Evolutionary conservation across 1,140 invertebrate genomes (phyloP).

Genomic region (Batillaria attramentaria): DNA sequence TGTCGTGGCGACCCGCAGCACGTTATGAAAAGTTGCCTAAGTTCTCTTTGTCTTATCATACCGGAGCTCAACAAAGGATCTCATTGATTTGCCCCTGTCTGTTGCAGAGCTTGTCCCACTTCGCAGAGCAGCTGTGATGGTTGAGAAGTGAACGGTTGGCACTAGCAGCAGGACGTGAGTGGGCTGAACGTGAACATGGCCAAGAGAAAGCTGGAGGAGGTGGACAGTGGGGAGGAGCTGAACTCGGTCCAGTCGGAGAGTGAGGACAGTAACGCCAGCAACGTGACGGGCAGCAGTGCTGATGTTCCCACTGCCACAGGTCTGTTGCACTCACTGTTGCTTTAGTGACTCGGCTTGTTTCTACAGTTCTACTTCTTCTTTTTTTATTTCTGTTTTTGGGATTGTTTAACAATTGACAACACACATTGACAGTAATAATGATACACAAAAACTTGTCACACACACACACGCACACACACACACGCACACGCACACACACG

Average conservation of each 20-base stretch:
- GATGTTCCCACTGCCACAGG: slow-evolving; percentile 41
- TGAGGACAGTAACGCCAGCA: slow-evolving; percentile 49
- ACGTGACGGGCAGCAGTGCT: slow-evolving; percentile 43
- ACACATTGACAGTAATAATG: no score
- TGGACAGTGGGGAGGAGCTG: slow-evolving; percentile 31
- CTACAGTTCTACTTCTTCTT: slow-evolving; percentile 11
- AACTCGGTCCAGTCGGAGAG: slow-evolving; percentile 39
- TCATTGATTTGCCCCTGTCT: not conserved
- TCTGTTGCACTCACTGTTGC: not conserved
- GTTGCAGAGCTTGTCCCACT: not conserved
- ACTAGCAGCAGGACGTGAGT: not conserved
- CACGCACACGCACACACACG: not conserved
- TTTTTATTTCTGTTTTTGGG: no score
- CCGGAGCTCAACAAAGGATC: no score
- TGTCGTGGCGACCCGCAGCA: no score
- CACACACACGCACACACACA: not conserved
- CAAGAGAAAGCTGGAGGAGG: slow-evolving; percentile 50
- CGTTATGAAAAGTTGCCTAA: no score
- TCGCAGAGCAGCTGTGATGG: not conserved
- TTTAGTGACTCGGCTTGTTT: not conserved
- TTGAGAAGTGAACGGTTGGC: not conserved
- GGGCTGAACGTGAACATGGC: slow-evolving; percentile 40
- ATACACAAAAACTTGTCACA: no score
- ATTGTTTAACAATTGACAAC: no score
- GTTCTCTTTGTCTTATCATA: no score